These are phyloP conservation scores for Noctua pronuba DNA, from an alignment of 2,888 invertebrate genomes.

Conservation along the genomic window DNA sequence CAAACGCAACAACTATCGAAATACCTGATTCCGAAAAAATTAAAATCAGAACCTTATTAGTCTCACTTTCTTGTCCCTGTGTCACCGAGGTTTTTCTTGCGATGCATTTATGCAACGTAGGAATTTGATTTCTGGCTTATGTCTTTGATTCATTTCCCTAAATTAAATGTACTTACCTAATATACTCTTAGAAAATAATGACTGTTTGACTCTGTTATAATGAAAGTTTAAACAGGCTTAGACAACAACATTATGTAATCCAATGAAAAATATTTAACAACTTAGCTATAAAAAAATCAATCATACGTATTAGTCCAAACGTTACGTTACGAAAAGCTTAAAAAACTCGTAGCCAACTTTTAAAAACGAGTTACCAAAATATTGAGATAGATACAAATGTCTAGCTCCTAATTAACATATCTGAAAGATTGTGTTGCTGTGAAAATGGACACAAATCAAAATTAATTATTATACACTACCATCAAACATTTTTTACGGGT, in stretches of 20 bases:
- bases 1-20: not conserved
- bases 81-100: not conserved
- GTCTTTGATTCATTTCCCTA: not conserved
- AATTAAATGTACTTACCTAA: not conserved
- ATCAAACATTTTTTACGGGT: not conserved
- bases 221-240: not conserved
- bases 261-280: not conserved
- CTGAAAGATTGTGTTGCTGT: not conserved
- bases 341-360: not conserved
- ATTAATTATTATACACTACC: not conserved
- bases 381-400: not conserved
- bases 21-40: not conserved
- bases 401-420: not conserved
- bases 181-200: not conserved
- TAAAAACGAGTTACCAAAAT: not conserved
- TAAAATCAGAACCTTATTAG: not conserved
- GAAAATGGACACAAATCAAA: not conserved
- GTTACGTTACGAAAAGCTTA: constrained; percentile 15
- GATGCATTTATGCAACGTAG: not conserved
- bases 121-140: not conserved
- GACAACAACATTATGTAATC: not conserved
- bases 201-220: not conserved
- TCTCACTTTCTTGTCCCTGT: not conserved
- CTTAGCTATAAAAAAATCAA: not conserved
- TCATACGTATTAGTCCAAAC: not conserved